These are phyloP conservation scores for Bucorvus abyssinicus DNA, from an alignment of 2,797 vertebrate genomes.

Conservation along the genomic window DNA sequence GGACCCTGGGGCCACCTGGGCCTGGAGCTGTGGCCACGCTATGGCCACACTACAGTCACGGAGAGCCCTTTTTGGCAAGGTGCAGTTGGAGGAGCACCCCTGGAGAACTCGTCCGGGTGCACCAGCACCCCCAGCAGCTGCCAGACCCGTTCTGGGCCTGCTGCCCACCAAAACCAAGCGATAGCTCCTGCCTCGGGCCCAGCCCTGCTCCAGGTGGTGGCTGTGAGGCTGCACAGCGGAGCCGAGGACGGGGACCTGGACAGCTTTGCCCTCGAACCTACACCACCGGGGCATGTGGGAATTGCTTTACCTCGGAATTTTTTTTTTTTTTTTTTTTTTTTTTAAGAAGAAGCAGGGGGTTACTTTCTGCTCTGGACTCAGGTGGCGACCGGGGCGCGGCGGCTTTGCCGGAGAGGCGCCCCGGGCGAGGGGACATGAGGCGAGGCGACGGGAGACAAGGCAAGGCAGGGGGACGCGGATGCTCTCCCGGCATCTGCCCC, in stretches of 20 bases:
- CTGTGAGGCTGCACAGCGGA: not conserved
- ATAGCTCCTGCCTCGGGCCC: not conserved
- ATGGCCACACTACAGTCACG: accelerated
- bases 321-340: no score
- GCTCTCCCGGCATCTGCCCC: not conserved
- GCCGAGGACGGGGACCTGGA: accelerated
- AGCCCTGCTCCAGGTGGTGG: no score
- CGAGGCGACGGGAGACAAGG: no score
- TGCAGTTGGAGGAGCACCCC: not conserved
- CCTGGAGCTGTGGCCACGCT: accelerated
- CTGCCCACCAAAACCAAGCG: no score
- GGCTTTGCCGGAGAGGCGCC: accelerated
- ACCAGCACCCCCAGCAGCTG: not conserved
- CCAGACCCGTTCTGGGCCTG: not conserved
- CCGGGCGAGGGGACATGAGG: no score
- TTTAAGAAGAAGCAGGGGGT: not conserved
- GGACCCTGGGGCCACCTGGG: not conserved
- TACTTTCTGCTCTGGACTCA: accelerated
- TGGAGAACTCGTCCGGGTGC: not conserved
- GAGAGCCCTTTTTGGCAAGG: not conserved
- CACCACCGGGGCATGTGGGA: not conserved
- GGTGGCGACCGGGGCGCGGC: accelerated
- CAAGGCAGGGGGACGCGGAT: accelerated
- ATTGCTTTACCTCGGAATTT: not conserved
- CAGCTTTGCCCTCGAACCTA: not conserved